A percentile compares a stretch with the other conserved stretches of the same genome.
Evolutionary conservation across 30 jellyfish, hydroid and myxozoan species (phyloP).

Genomic region (Hydractinia echinata): DNA sequence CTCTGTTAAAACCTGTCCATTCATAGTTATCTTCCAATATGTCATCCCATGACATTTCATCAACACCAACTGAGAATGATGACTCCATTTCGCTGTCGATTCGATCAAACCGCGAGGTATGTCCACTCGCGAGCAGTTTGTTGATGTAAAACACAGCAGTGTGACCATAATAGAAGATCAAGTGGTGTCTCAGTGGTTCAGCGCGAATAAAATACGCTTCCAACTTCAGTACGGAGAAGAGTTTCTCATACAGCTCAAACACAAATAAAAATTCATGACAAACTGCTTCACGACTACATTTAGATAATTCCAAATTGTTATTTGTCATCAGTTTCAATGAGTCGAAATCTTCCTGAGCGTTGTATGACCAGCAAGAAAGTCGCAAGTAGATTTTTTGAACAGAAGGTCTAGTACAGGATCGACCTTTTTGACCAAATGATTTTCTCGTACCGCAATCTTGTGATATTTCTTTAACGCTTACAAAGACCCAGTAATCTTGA

Average conservation of each 20-base stretch:
- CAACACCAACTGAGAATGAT: slow-evolving; percentile 31
- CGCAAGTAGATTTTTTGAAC: not conserved
- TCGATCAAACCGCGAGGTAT: not conserved
- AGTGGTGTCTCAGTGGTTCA: slow-evolving; percentile 33
- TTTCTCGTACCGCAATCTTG: slow-evolving; percentile 12
- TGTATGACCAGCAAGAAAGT: slow-evolving; percentile 36
- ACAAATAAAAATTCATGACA: slow-evolving; percentile 14
- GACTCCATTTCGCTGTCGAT: slow-evolving; percentile 18
- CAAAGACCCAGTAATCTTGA: slow-evolving; percentile 35
- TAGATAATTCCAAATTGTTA: slow-evolving; percentile 16
- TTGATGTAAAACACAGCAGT: slow-evolving; percentile 37
- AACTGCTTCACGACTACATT: not conserved
- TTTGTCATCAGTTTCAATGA: not conserved
- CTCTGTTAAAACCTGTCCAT: slow-evolving; percentile 17
- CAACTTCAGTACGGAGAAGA: slow-evolving; percentile 22
- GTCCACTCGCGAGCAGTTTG: slow-evolving; percentile 32
- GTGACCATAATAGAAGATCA: slow-evolving; percentile 38
- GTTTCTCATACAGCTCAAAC: slow-evolving; percentile 27
- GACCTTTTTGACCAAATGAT: not conserved
- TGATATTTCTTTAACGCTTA: slow-evolving; percentile 8
- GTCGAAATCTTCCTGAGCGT: slow-evolving; percentile 16
- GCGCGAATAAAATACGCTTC: slow-evolving; percentile 33
- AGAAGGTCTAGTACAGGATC: not conserved
- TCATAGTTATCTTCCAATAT: slow-evolving; percentile 27
- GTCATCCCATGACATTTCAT: slow-evolving; percentile 44